Conservation (phyloP, 2,888 invertebrate genomes). For the Leptopilina syphax region DNA sequence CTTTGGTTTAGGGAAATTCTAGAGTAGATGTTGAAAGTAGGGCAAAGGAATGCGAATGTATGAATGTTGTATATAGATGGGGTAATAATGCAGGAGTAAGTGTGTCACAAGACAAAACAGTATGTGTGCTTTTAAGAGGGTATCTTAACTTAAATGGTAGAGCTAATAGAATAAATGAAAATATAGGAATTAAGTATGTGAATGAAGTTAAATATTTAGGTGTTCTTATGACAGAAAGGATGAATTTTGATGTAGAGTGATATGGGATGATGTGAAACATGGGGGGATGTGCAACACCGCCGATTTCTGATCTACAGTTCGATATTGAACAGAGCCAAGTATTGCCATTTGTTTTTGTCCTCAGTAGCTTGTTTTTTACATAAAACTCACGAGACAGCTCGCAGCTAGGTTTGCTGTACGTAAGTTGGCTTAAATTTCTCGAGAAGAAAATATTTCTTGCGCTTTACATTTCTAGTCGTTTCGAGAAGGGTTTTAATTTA, state of each 20-base stretch:
- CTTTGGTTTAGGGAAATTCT: constrained; percentile 1
- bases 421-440: too few species aligned
- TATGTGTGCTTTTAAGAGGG: constrained; percentile 16
- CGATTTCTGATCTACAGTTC: too few species aligned
- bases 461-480: too few species aligned
- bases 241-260: not conserved
- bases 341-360: too few species aligned
- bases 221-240: not conserved
- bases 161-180: not conserved
- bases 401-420: too few species aligned
- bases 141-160: not conserved
- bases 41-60: not conserved
- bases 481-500: too few species aligned
- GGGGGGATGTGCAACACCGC: too few species aligned
- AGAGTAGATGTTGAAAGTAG: not conserved
- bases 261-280: too few species aligned
- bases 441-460: too few species aligned
- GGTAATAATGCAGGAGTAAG: constrained; percentile 11
- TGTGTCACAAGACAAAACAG: constrained; percentile 31
- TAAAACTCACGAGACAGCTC: too few species aligned
- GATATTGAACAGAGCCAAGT: too few species aligned
- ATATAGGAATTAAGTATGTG: not conserved
- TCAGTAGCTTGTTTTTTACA: too few species aligned
- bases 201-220: not conserved
- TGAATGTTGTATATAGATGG: constrained; percentile 1